Evolutionary conservation across 2,113 vertebrate genomes (phyloP).

Genomic region (Crypturellus undulatus): DNA sequence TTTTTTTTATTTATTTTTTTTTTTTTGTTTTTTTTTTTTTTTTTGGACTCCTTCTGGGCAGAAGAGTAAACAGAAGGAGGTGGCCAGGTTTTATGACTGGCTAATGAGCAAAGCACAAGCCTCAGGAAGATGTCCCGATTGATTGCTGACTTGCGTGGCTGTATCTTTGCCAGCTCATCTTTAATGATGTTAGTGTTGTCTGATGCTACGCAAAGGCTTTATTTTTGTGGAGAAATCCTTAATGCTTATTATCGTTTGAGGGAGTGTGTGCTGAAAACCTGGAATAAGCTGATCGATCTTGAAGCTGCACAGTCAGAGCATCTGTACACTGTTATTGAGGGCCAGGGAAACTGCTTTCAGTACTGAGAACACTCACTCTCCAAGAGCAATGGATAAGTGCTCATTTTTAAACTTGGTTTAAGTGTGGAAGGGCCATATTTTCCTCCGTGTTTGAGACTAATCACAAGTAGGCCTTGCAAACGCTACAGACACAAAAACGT

Average conservation of each 20-base stretch:
- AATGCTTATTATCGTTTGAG: neutral
- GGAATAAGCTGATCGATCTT: neutral
- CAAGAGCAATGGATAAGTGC: neutral
- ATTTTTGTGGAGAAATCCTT: neutral
- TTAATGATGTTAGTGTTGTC: neutral
- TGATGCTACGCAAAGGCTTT: neutral
- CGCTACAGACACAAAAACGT: neutral
- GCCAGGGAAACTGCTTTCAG: neutral
- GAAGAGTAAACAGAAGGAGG: neutral
- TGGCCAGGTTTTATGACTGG: neutral
- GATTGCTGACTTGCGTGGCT: neutral
- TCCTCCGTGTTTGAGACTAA: neutral
- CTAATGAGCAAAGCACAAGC: neutral
- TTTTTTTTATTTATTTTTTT: neutral
- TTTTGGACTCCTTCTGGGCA: neutral
- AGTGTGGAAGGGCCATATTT: neutral
- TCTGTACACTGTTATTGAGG: fast-evolving
- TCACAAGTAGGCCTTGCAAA: neutral
- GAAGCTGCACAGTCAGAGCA: neutral
- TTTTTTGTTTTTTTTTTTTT: no score
- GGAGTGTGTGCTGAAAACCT: neutral
- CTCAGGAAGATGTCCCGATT: fast-evolving
- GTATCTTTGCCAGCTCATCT: neutral
- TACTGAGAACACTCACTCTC: neutral
- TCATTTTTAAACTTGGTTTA: neutral